phyloP scores from a whole-genome alignment of 2,888 invertebrate genomes.

The Nyleta sp. region DNA sequence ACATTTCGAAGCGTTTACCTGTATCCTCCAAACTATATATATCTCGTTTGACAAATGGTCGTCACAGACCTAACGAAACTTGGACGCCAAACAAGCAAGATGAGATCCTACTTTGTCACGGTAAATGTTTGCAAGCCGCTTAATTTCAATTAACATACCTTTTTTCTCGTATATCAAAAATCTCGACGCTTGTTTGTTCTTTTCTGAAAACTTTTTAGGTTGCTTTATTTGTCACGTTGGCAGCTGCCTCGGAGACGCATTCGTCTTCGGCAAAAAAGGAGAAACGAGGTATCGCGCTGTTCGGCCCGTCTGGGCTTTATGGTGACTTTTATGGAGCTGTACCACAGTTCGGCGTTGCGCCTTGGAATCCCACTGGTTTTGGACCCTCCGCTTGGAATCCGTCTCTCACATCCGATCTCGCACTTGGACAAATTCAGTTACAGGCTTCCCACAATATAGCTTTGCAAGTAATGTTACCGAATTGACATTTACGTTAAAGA shows the following conservation, averaged over 20 bases:
- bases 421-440: constrained; percentile 77
- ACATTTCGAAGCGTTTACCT: constrained; percentile 67
- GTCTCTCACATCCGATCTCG: constrained; percentile 71
- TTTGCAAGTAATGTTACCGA: constrained; percentile 73
- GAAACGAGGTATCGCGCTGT: constrained; percentile 76
- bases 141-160: neutral
- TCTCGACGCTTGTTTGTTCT: neutral
- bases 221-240: constrained; percentile 65
- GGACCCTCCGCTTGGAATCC: constrained; percentile 72
- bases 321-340: constrained; percentile 74
- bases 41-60: constrained; percentile 60
- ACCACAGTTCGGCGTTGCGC: constrained; percentile 68
- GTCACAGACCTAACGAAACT: constrained; percentile 70
- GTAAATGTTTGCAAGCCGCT: constrained; percentile 46
- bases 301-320: constrained; percentile 71
- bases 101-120: constrained; percentile 50
- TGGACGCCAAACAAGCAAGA: constrained; percentile 74
- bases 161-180: neutral
- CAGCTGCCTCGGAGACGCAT: constrained; percentile 51
- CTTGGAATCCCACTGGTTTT: constrained; percentile 69
- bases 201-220: constrained; percentile 67
- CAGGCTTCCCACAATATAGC: constrained; percentile 80
- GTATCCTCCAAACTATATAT: constrained; percentile 69
- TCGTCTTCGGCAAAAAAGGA: constrained; percentile 70
- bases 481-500: constrained; percentile 39